Base-by-base conservation (phyloP, 2,113 vertebrate species). In the Myiagra hebetior region DNA sequence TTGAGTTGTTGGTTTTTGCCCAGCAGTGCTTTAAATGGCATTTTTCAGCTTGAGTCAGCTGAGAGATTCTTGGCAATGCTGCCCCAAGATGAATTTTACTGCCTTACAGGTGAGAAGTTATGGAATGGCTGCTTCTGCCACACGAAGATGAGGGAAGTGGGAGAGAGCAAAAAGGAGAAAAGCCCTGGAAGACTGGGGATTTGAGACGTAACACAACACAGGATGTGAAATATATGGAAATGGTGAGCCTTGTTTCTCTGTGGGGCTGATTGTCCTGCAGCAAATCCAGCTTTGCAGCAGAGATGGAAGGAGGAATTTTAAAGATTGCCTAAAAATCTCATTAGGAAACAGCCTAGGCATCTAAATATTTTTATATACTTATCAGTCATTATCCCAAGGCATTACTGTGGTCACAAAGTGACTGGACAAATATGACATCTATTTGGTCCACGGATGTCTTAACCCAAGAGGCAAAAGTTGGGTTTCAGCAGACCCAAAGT, bases 281-380 rank as follows among this genome's bases (percentile, higher is more conserved):
- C 26, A 72, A 68, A n/a, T 46, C 26, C 0, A 1, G 15, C 12
- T 69, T 75, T 0, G 0, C 6, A 47, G 27, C 19, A 31, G 42
- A 70, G n/a, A 44, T 6, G 12, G 52, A 83, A 68, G 11, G 33
- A 80, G 6, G 7, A 84, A 33, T 81, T 84, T 14, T 49, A 80
- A 35, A 46, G 37, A 6, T 15, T 77, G 7, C 11, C n/a, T 19
- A 57, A 65, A 53, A 23, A 33, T 33, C 13, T 31, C 46, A 23
- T n/a, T 31, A 89, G 31, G 13, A 52, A 77, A 44, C 15, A 52
- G 15, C 14, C 16, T 15, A 67, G 35, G 18, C 56, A 77, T n/a
- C 6, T 59, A 35, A 72, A 39, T 39, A 11, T 12, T 84, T 94
- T 85, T 60, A 57, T 37, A 56, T 11, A 26, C 18, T 18, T 63